Percentiles rank a stretch among this genome's conserved stretches.
Conservation (phyloP, 2,113 vertebrate species). For the Ginglymostoma cirratum region DNA sequence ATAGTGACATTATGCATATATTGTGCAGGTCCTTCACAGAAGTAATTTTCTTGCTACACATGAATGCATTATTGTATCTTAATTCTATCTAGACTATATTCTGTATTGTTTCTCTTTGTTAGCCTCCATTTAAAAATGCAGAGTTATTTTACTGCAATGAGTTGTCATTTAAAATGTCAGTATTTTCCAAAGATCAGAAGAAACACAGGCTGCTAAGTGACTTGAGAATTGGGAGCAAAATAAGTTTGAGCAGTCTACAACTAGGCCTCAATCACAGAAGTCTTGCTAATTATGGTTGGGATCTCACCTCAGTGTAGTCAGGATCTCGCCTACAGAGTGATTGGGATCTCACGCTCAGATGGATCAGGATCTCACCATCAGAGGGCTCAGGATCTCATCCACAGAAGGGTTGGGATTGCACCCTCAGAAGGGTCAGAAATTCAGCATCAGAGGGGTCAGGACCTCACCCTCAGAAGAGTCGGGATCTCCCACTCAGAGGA, state of each 20-base stretch:
- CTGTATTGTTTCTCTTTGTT: background rate
- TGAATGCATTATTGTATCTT: background rate
- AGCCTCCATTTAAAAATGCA: background rate
- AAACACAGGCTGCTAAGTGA: background rate
- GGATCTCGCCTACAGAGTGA: too few species aligned
- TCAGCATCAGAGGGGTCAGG: too few species aligned
- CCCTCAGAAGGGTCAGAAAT: too few species aligned
- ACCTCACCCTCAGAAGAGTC: too few species aligned
- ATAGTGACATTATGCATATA: background rate
- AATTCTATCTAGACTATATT: background rate
- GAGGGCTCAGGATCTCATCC: too few species aligned
- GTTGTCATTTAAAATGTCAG: background rate
- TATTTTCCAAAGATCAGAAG: background rate
- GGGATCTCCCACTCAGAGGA: too few species aligned
- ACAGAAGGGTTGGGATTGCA: too few species aligned
- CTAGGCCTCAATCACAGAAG: background rate
- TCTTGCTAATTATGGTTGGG: background rate
- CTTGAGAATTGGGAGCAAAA: background rate
- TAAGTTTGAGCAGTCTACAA: background rate
- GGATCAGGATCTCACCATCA: too few species aligned
- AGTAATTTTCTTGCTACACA: background rate
- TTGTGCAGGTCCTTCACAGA: background rate
- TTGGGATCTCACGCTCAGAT: too few species aligned
- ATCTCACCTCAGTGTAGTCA: too few species aligned
- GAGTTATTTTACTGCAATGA: background rate